Evolutionary conservation across 2,797 vertebrate genomes (phyloP).

Genomic region (Margarornis squamiger): DNA sequence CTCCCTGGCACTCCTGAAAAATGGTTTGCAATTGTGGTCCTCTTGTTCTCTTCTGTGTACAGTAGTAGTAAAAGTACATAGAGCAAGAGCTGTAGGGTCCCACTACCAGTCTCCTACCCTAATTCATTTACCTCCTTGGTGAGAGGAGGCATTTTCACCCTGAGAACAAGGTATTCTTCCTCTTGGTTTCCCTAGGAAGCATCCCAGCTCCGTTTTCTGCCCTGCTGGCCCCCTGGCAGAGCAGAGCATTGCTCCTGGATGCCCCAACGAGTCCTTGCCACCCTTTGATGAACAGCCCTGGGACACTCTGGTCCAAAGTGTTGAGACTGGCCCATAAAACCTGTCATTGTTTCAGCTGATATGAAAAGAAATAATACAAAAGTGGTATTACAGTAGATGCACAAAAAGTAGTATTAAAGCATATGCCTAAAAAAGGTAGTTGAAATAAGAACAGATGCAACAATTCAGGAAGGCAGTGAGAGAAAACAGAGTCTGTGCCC

Average conservation of each 20-base stretch:
- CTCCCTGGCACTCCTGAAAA: not conserved
- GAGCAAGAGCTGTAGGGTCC: not conserved
- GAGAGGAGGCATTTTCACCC: not conserved
- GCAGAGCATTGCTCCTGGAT: accelerated
- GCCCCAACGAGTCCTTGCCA: not conserved
- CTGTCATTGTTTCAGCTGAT: not conserved
- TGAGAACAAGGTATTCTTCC: not conserved
- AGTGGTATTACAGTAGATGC: not conserved
- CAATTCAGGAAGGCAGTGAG: not conserved
- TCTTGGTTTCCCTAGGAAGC: not conserved
- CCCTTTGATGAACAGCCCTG: not conserved
- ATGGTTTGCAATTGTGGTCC: not conserved
- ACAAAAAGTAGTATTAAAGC: not conserved
- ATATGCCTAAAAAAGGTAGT: not conserved
- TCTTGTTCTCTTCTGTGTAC: not conserved
- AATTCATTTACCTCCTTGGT: not conserved
- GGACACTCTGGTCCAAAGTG: not conserved
- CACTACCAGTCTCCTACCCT: not conserved
- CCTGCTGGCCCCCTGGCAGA: not conserved
- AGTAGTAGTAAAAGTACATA: not conserved
- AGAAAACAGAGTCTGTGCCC: not conserved
- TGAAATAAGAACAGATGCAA: slow-evolving; percentile 9
- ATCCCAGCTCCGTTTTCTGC: not conserved
- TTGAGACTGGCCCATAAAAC: not conserved
- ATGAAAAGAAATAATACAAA: not conserved